These are phyloP conservation scores for Eremophila alpestris DNA, from an alignment of 2,797 vertebrate genomes.

Conservation along the genomic window DNA sequence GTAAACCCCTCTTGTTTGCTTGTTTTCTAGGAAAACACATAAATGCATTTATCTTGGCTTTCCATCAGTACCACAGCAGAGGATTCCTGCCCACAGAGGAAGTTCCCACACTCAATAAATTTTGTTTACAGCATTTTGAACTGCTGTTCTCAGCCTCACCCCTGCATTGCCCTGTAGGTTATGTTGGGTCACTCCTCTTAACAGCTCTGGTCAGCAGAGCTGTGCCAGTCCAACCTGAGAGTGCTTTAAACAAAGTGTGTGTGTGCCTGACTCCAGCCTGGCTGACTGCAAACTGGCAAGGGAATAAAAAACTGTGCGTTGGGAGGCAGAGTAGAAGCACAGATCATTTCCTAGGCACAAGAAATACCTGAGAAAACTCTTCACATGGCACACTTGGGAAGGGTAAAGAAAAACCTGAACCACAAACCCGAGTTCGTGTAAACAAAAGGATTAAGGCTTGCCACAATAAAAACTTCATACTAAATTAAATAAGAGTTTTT, in stretches of 20 bases:
- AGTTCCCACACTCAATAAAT: background rate
- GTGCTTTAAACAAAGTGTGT: background rate
- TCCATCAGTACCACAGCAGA: background rate
- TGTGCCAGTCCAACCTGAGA: background rate
- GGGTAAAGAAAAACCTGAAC: background rate
- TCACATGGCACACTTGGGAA: background rate
- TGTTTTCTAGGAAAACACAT: background rate
- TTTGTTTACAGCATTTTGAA: background rate
- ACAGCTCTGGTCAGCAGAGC: background rate
- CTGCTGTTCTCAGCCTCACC: background rate
- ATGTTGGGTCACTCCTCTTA: background rate
- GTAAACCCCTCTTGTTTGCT: fast-evolving
- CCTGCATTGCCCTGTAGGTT: background rate
- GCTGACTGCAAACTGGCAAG: background rate
- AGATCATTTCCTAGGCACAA: background rate
- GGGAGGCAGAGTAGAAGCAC: background rate
- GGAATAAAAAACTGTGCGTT: background rate
- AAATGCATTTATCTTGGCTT: background rate
- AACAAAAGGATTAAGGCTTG: background rate
- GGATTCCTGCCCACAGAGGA: background rate
- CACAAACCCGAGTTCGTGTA: background rate
- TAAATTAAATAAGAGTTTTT: background rate
- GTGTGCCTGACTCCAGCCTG: background rate
- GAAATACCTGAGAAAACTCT: background rate
- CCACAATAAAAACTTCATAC: background rate